phyloP scores from a whole-genome alignment of 2,888 invertebrate species.

The Hyppa rectilinea region DNA sequence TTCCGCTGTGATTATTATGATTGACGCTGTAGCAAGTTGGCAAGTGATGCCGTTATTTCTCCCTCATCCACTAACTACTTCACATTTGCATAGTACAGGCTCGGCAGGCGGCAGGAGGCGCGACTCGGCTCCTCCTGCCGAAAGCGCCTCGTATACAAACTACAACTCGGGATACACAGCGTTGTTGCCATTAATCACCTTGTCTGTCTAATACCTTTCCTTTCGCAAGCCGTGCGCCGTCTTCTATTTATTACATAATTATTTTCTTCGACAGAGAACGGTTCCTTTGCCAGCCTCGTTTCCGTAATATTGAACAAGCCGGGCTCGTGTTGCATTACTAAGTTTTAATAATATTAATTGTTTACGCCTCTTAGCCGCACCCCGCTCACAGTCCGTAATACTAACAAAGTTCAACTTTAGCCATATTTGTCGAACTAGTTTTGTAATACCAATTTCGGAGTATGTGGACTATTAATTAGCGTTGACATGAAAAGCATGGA shows the following conservation, averaged over 20 bases:
- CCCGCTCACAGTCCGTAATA: slow-evolving; percentile 81
- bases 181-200: slow-evolving; percentile 87
- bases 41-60: slow-evolving; percentile 82
- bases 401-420: slow-evolving; percentile 76
- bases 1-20: slow-evolving; percentile 80
- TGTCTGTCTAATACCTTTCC: slow-evolving; percentile 89
- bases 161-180: slow-evolving; percentile 78
- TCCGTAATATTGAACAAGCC: slow-evolving; percentile 80
- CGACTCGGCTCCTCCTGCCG: slow-evolving; percentile 63
- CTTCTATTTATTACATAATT: slow-evolving; percentile 88
- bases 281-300: slow-evolving; percentile 76
- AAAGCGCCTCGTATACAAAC: slow-evolving; percentile 71
- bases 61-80: slow-evolving; percentile 82
- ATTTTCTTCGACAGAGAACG: slow-evolving; percentile 85
- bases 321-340: slow-evolving; percentile 80
- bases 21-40: slow-evolving; percentile 82
- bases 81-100: slow-evolving; percentile 84
- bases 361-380: slow-evolving; percentile 84
- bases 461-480: slow-evolving; percentile 72
- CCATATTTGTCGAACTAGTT: slow-evolving; percentile 85
- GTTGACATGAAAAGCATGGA: slow-evolving; percentile 73
- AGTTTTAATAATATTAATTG: slow-evolving; percentile 89
- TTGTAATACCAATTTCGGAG: slow-evolving; percentile 74
- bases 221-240: slow-evolving; percentile 84
- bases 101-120: slow-evolving; percentile 71